phyloP scores from a whole-genome alignment of 2,888 invertebrate genomes.

The Ormyrus rosae region DNA sequence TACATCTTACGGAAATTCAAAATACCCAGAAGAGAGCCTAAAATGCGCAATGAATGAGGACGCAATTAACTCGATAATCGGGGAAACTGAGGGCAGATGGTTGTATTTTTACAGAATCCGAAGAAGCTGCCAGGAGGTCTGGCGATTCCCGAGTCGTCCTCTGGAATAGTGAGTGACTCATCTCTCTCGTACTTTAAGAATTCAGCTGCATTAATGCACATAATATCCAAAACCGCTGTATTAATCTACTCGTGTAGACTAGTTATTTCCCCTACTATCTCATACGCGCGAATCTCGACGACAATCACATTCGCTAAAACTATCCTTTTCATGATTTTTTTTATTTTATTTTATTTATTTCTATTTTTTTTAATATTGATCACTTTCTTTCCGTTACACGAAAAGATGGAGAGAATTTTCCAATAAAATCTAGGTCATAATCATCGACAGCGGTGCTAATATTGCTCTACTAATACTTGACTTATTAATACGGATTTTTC shows the following conservation, averaged over 20 bases:
- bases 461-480: not conserved
- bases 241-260: not conserved
- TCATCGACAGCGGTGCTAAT: not conserved
- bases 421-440: conserved; percentile 12
- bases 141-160: conserved; percentile 88
- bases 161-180: conserved; percentile 87
- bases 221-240: conserved; percentile 2
- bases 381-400: not conserved
- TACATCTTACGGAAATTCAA: not conserved
- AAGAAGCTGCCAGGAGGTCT: conserved; percentile 88
- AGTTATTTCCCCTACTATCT: not conserved
- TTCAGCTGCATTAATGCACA: conserved; percentile 16
- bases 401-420: not conserved
- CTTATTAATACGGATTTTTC: not conserved
- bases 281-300: not conserved
- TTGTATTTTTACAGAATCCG: conserved; percentile 80
- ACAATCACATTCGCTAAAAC: not conserved
- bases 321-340: conserved; percentile 16
- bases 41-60: conserved; percentile 24
- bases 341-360: conserved; percentile 32
- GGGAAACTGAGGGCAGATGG: conserved; percentile 61
- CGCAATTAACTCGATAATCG: conserved; percentile 54
- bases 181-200: conserved; percentile 52
- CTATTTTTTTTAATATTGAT: not conserved
- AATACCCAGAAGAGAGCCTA: conserved; percentile 13